Percentiles rank a stretch among this genome's conserved stretches.
Conservation (phyloP, 1,140 invertebrate genomes). For the Drosophila ercepeae region DNA sequence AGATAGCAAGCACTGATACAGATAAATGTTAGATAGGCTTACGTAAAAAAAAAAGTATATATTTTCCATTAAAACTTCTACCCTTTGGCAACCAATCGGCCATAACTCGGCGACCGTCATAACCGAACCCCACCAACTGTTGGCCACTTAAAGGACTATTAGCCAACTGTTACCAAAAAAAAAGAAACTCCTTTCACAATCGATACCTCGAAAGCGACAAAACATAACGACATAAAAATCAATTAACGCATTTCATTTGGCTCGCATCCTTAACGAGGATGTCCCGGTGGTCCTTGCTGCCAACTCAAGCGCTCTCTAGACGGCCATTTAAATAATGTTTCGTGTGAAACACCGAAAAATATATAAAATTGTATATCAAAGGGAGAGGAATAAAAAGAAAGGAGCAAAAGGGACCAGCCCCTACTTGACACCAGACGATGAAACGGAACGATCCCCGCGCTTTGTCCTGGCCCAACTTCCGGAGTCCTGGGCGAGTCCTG, state of each 20-base stretch:
- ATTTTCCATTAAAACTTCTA: not conserved
- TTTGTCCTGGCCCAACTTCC: slow-evolving; percentile 65
- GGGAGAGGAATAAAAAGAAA: slow-evolving; percentile 13
- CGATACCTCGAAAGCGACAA: slow-evolving; percentile 15
- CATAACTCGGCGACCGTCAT: not conserved
- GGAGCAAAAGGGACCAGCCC: slow-evolving; percentile 73
- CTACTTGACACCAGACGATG: slow-evolving; percentile 76
- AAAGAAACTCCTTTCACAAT: slow-evolving; percentile 5
- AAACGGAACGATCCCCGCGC: slow-evolving; percentile 31
- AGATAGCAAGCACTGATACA: slow-evolving; percentile 3
- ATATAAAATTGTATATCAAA: not conserved
- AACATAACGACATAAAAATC: slow-evolving; percentile 66
- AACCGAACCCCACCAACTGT: slow-evolving; percentile 47
- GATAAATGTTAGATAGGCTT: not conserved
- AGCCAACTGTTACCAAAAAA: slow-evolving; percentile 45
- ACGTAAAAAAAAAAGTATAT: not conserved
- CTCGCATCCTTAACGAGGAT: slow-evolving; percentile 34
- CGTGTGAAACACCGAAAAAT: slow-evolving; percentile 67
- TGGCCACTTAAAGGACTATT: slow-evolving; percentile 41
- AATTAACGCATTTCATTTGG: slow-evolving; percentile 72
- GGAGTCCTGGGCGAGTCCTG: slow-evolving; percentile 20
- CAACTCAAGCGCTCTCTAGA: slow-evolving; percentile 47
- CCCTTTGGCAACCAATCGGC: not conserved
- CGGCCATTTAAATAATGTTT: slow-evolving; percentile 76
- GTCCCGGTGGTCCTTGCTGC: slow-evolving; percentile 9